A percentile compares a stretch with the other conserved stretches of the same genome.
Conservation (phyloP, 2,113 vertebrate species). For the Athene cunicularia region DNA sequence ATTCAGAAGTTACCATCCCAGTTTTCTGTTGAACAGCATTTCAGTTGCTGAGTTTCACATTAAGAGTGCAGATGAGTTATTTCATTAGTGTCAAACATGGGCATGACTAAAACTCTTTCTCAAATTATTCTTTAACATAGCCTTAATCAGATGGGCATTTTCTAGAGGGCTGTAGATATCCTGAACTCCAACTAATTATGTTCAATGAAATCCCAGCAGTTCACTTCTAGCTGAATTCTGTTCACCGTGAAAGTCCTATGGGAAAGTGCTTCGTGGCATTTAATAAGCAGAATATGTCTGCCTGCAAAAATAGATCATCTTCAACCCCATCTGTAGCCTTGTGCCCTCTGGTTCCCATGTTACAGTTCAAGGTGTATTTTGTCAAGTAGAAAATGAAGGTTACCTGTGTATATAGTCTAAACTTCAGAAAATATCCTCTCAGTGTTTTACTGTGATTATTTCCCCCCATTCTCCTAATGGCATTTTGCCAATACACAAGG, state of each 20-base stretch:
- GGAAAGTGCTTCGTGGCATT: not conserved
- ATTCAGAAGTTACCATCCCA: not conserved
- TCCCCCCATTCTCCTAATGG: not conserved
- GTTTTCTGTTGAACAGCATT: not conserved
- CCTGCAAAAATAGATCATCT: not conserved
- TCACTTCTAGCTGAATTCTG: not conserved
- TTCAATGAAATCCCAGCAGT: not conserved
- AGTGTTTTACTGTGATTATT: not conserved
- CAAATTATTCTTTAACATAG: not conserved
- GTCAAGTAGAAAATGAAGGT: not conserved
- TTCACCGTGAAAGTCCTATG: accelerated
- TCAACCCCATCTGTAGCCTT: not conserved
- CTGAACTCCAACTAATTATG: not conserved
- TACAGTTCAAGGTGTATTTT: not conserved
- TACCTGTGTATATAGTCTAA: not conserved
- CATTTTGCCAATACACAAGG: not conserved
- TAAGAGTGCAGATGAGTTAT: not conserved
- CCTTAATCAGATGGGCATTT: not conserved
- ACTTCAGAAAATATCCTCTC: not conserved
- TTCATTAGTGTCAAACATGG: not conserved
- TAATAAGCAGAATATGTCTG: not conserved
- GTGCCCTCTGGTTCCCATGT: not conserved
- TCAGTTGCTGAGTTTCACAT: not conserved
- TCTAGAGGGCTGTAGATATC: not conserved
- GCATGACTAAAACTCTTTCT: not conserved